A percentile compares a stretch with the other conserved stretches of the same genome.
Conservation (phyloP, 37 sponge, comb jelly and placozoan genomes). For the Amphimedon queenslandica region DNA sequence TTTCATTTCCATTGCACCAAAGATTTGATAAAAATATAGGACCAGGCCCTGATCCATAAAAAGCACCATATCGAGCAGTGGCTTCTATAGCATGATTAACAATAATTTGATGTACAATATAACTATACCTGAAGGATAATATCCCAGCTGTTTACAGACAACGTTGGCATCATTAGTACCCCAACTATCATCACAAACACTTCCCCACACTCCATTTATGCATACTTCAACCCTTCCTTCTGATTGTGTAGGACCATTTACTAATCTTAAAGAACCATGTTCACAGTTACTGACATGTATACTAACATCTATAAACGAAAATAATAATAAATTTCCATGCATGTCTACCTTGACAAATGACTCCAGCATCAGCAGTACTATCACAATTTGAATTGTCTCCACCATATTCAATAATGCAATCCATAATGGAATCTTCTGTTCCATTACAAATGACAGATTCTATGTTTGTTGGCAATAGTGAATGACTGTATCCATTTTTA, state of each 20-base stretch:
- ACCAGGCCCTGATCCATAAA: constrained; percentile 6
- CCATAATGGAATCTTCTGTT: neutral
- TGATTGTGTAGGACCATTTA: neutral
- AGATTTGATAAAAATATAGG: constrained; percentile 2
- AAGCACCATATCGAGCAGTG: constrained; percentile 1
- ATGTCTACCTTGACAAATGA: neutral
- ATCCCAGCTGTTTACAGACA: constrained; percentile 3
- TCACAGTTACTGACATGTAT: neutral
- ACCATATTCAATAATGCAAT: neutral
- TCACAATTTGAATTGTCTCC: neutral
- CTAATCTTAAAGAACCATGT: neutral
- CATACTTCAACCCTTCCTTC: constrained; percentile 10
- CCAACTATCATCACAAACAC: constrained; percentile 11
- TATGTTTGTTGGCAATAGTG: neutral
- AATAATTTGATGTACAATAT: neutral
- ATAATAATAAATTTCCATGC: neutral
- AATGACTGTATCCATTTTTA: neutral
- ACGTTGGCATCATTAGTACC: neutral
- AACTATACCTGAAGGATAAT: constrained; percentile 1
- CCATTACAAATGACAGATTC: neutral
- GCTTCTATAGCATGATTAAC: neutral
- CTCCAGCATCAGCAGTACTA: neutral
- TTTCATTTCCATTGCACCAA: neutral
- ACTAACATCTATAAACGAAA: neutral
- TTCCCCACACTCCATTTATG: constrained; percentile 3